Evolutionary conservation across 1,140 invertebrate species (phyloP).

Genomic region (Platyscapa corneri): DNA sequence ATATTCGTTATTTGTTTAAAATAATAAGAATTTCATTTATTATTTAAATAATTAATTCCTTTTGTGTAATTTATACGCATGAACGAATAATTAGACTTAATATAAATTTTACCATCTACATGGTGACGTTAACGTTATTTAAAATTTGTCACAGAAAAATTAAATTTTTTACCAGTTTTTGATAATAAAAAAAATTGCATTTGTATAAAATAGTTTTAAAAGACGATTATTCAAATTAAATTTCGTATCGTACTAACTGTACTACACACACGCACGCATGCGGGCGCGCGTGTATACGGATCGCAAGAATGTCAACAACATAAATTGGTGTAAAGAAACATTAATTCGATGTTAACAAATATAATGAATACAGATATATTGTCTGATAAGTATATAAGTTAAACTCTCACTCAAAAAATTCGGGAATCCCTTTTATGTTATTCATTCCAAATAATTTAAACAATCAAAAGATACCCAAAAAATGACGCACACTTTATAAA

Average conservation of each 20-base stretch:
- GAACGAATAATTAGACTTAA: no score
- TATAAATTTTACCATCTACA: no score
- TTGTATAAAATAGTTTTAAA: no score
- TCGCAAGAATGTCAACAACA: neutral
- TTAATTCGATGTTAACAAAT: neutral
- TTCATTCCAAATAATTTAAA: neutral
- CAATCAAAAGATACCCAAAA: neutral
- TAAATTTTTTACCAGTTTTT: no score
- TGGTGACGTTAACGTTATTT: no score
- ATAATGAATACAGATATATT: neutral
- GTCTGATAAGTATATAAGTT: neutral
- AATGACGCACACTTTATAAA: neutral
- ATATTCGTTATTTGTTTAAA: no score
- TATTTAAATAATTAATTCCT: no score
- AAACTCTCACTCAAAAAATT: constrained; percentile 18
- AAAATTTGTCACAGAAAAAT: no score
- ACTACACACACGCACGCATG: neutral
- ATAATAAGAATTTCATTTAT: no score
- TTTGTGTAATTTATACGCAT: no score
- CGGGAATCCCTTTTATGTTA: neutral
- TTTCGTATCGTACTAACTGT: neutral
- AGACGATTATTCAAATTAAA: neutral
- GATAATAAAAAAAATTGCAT: no score
- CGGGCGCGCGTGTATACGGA: no score
- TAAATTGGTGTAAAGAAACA: neutral